Evolutionary conservation across 2,113 vertebrate genomes (phyloP).

Genomic region (Cynopterus brachyotis): DNA sequence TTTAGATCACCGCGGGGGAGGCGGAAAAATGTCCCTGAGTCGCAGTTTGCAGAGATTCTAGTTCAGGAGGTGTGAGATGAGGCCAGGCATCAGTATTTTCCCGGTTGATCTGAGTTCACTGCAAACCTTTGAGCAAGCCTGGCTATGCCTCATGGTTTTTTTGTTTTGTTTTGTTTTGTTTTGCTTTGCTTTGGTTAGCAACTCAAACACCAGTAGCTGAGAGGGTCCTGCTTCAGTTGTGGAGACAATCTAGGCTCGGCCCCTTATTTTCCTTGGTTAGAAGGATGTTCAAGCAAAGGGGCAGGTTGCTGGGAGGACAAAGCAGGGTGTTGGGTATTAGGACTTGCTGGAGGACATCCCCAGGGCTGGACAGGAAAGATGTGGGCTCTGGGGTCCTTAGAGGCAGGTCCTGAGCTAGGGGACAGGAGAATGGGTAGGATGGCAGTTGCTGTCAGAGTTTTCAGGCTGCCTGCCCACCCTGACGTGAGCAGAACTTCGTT

Average conservation of each 20-base stretch:
- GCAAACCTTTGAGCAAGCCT: background rate
- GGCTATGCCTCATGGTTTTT: background rate
- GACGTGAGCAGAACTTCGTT: background rate
- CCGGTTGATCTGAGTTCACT: background rate
- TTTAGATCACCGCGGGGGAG: background rate
- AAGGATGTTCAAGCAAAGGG: background rate
- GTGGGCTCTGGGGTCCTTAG: background rate
- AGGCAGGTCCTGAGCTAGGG: background rate
- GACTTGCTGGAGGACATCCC: too few species aligned
- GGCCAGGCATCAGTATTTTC: background rate
- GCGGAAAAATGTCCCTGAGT: background rate
- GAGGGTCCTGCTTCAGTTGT: background rate
- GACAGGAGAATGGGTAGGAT: too few species aligned
- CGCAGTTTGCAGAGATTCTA: background rate
- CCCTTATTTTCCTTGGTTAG: background rate
- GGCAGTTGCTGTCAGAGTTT: background rate
- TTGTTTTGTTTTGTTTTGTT: too few species aligned
- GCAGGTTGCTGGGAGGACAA: too few species aligned
- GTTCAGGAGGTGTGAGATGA: background rate
- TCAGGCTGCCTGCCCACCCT: background rate
- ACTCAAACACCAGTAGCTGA: background rate
- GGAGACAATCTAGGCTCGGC: background rate
- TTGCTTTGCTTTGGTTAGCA: background rate
- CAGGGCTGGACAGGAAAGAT: background rate
- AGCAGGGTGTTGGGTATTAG: too few species aligned